A percentile compares a stretch with the other conserved stretches of the same genome.
phyloP scores from a whole-genome alignment of 2,888 invertebrate genomes.

The Harpalus rubripes region DNA sequence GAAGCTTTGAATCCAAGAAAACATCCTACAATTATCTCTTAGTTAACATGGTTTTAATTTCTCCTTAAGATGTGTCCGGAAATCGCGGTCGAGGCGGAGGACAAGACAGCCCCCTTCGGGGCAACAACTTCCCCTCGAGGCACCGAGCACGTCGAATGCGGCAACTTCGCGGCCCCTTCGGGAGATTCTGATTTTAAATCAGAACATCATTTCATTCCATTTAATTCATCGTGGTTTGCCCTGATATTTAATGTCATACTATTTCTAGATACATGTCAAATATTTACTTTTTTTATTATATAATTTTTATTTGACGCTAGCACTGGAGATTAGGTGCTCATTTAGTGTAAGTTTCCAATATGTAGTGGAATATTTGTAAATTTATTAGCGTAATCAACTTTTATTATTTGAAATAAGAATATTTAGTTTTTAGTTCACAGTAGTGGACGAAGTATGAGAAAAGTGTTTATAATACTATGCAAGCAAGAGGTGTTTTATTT shows the following conservation, averaged over 20 bases:
- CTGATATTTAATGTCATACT: conserved; percentile 27
- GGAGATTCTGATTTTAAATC: conserved; percentile 50
- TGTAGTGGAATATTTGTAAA: conserved; percentile 52
- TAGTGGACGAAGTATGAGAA: neutral
- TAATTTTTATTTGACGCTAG: conserved; percentile 23
- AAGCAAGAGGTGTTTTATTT: conserved; percentile 18
- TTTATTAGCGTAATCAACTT: conserved; percentile 45
- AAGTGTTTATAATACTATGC: conserved; percentile 44
- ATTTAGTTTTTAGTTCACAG: neutral
- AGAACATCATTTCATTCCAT: conserved; percentile 31
- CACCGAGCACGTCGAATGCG: conserved; percentile 75
- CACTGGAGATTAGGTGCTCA: conserved; percentile 54
- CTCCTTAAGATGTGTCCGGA: conserved; percentile 32
- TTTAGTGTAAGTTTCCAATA: conserved; percentile 34
- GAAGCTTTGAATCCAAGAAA: too few species aligned
- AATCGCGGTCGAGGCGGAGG: conserved; percentile 41
- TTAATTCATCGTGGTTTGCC: neutral
- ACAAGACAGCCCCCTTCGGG: conserved; percentile 39
- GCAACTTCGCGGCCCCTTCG: conserved; percentile 69
- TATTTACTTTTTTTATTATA: conserved; percentile 1
- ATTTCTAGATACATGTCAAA: neutral
- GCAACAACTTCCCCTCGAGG: conserved; percentile 73
- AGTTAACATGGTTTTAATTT: neutral
- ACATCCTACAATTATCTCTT: too few species aligned
- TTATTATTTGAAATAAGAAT: conserved; percentile 28